These are phyloP conservation scores for Tachypleus tridentatus DNA, from an alignment of 1,140 invertebrate species.

Conservation along the genomic window DNA sequence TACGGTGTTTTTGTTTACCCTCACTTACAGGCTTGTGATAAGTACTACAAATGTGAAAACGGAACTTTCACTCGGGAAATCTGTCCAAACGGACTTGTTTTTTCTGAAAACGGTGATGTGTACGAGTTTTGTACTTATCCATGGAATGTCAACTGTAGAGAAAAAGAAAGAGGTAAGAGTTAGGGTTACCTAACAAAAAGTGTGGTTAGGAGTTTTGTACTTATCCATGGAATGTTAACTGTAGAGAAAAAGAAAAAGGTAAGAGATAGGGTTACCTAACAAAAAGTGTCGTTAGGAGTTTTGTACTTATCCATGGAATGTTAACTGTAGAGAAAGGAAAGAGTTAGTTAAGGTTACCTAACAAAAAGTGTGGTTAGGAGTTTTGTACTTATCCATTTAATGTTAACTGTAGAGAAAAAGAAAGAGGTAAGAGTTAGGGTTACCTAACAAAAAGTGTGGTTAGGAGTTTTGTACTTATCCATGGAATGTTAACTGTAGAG, in stretches of 20 bases:
- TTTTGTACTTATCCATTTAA: constrained; percentile 92
- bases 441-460: no score
- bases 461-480: constrained; percentile 89
- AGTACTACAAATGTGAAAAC: constrained; percentile 82
- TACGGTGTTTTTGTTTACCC: constrained; percentile 27
- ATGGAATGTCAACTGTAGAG: constrained; percentile 80
- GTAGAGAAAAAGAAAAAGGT: no score
- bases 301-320: no score
- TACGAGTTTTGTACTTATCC: constrained; percentile 88
- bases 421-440: constrained; percentile 42
- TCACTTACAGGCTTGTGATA: constrained; percentile 47
- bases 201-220: no score
- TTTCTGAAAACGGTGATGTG: constrained; percentile 72
- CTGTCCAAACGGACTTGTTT: constrained; percentile 82
- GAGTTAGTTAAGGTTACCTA: no score
- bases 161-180: constrained; percentile 53
- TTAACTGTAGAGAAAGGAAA: no score
- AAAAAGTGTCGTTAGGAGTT: no score
- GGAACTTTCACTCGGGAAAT: constrained; percentile 76
- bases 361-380: no score
- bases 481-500: constrained; percentile 80
- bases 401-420: constrained; percentile 70
- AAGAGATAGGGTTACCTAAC: no score
- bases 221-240: no score
- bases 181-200: no score